Percentiles rank a stretch among this genome's conserved stretches.
Conservation (phyloP, 1,140 invertebrate species). For the Oryctes rhinoceros region DNA sequence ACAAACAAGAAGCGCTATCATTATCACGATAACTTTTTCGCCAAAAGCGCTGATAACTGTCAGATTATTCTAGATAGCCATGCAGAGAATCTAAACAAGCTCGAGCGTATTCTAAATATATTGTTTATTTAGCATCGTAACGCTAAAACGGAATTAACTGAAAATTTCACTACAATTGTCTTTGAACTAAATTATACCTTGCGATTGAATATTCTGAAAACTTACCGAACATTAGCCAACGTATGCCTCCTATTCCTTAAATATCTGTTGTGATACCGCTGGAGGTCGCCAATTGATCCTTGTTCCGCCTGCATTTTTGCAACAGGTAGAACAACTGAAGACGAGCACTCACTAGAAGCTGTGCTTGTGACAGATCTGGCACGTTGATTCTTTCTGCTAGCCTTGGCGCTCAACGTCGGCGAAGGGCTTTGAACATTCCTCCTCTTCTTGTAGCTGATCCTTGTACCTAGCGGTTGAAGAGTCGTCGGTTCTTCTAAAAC, state of each 20-base stretch:
- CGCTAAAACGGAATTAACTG: too few species aligned
- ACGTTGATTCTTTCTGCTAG: slow-evolving; percentile 50
- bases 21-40: too few species aligned
- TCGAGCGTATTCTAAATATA: too few species aligned
- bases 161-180: too few species aligned
- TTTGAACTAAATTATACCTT: too few species aligned
- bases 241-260: slow-evolving; percentile 84
- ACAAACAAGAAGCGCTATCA: too few species aligned
- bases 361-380: slow-evolving; percentile 52
- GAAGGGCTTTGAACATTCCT: slow-evolving; percentile 57
- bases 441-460: slow-evolving; percentile 53
- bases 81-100: too few species aligned
- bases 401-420: slow-evolving; percentile 57
- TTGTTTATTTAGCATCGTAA: too few species aligned
- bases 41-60: too few species aligned
- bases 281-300: slow-evolving; percentile 84
- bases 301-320: slow-evolving; percentile 88
- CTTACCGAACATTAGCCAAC: slow-evolving; percentile 88
- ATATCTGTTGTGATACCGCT: slow-evolving; percentile 84
- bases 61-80: too few species aligned
- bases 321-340: slow-evolving; percentile 53
- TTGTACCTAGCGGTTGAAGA: slow-evolving; percentile 51
- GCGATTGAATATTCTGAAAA: neutral
- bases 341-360: slow-evolving; percentile 52
- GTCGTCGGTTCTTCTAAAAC: slow-evolving; percentile 49